Conservation (phyloP, 2,113 vertebrate genomes). For the Zosterops hypoxanthus region DNA sequence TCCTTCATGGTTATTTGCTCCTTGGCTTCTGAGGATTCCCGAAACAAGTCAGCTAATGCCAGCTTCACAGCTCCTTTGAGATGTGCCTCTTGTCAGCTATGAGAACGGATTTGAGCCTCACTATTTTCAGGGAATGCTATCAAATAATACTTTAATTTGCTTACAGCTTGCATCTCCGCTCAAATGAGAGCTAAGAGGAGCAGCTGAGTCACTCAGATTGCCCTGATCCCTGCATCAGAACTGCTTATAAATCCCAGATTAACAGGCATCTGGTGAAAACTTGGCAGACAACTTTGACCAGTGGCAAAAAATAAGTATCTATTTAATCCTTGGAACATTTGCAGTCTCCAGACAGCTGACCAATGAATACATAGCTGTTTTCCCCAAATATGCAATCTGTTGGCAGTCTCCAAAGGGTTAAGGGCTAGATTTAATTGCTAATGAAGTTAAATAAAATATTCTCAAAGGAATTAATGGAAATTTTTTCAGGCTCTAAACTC, state of each 20-base stretch:
- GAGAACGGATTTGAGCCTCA: not conserved
- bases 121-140: not conserved
- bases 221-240: not conserved
- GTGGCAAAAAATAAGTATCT: not conserved
- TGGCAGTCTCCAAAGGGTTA: slow-evolving; percentile 17
- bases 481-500: slow-evolving; percentile 15
- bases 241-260: not conserved
- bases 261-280: slow-evolving; percentile 1
- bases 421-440: slow-evolving; percentile 34
- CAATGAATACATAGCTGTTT: not conserved
- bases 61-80: not conserved
- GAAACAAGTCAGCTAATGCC: not conserved
- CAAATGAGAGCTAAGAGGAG: not conserved
- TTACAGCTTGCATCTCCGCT: not conserved
- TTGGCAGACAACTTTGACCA: not conserved
- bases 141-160: not conserved
- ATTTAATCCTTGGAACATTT: not conserved
- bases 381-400: not conserved
- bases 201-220: not conserved
- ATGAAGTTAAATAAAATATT: not conserved
- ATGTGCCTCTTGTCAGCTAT: not conserved
- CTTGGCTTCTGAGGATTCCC: not conserved
- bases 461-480: not conserved
- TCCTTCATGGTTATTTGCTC: not conserved
- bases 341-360: not conserved